These are phyloP conservation scores for Micromussa lordhowensis DNA, from an alignment of 92 coral and sea anemone genomes.

Conservation along the genomic window DNA sequence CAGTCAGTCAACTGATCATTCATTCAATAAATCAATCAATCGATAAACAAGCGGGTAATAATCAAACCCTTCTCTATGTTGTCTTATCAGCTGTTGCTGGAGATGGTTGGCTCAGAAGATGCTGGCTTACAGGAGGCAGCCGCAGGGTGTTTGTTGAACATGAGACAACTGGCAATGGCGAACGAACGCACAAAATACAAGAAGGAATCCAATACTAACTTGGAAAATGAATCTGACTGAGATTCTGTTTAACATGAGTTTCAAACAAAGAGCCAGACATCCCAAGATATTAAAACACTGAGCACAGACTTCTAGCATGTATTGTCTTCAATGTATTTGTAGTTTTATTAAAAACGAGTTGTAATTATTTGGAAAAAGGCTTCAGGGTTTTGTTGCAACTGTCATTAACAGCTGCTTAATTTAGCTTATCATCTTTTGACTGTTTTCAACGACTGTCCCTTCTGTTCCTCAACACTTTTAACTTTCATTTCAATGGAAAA, in stretches of 20 bases:
- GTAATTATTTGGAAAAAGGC: not conserved
- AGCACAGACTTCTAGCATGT: not conserved
- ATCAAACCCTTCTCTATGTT: not conserved
- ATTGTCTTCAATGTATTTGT: not conserved
- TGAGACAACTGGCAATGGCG: slow-evolving; percentile 88
- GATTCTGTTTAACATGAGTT: not conserved
- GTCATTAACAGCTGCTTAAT: no score
- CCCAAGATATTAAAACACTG: not conserved
- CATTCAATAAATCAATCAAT: not conserved
- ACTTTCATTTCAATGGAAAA: no score
- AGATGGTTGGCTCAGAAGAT: slow-evolving; percentile 95
- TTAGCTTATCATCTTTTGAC: no score
- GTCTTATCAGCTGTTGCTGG: slow-evolving; percentile 72
- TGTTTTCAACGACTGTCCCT: no score
- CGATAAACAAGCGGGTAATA: not conserved
- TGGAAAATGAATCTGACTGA: slow-evolving; percentile 1
- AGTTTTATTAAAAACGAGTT: not conserved
- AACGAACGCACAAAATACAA: slow-evolving; percentile 75
- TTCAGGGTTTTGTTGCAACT: no score
- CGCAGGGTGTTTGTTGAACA: slow-evolving; percentile 86
- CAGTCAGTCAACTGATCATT: not conserved
- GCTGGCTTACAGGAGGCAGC: slow-evolving; percentile 90
- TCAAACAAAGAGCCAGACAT: not conserved
- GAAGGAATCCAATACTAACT: slow-evolving; percentile 4
- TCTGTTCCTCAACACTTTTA: no score